phyloP scores from a whole-genome alignment of 1,140 invertebrate species.

The Brachionus calyciflorus region DNA sequence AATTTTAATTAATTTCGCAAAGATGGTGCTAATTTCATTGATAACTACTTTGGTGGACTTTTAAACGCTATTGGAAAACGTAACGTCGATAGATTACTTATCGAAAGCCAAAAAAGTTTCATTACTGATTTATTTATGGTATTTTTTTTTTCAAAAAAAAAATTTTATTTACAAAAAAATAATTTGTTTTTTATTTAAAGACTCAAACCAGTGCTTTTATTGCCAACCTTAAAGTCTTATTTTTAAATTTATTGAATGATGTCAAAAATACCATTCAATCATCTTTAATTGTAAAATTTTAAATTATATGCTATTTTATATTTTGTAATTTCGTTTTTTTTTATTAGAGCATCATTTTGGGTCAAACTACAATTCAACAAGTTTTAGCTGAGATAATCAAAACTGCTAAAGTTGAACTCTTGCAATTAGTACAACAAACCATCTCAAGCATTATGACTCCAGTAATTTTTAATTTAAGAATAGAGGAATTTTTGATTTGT shows the following conservation, averaged over 20 bases:
- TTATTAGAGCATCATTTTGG: neutral
- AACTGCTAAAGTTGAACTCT: neutral
- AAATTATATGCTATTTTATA: too few relatives aligned
- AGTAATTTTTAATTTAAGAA: neutral
- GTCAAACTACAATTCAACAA: slow-evolving; percentile 1
- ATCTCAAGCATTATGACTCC: neutral
- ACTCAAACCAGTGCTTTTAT: neutral
- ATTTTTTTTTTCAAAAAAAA: neutral
- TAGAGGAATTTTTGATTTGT: neutral
- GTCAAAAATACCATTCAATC: neutral
- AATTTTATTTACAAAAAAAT: neutral
- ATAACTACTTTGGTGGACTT: slow-evolving; percentile 40
- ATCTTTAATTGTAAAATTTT: neutral
- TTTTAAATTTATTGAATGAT: slow-evolving; percentile 17
- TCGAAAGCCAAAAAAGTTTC: neutral
- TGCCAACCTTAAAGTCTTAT: neutral
- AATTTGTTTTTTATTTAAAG: neutral
- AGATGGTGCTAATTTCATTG: slow-evolving; percentile 26
- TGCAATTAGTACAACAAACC: slow-evolving; percentile 19
- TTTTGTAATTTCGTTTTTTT: neutral
- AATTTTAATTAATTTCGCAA: neutral
- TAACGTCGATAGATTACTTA: neutral
- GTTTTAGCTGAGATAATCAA: slow-evolving; percentile 7
- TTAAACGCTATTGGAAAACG: slow-evolving; percentile 39
- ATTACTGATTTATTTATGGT: neutral